phyloP scores from a whole-genome alignment of 1,140 invertebrate species.

The Schlechtendalia chinensis region DNA sequence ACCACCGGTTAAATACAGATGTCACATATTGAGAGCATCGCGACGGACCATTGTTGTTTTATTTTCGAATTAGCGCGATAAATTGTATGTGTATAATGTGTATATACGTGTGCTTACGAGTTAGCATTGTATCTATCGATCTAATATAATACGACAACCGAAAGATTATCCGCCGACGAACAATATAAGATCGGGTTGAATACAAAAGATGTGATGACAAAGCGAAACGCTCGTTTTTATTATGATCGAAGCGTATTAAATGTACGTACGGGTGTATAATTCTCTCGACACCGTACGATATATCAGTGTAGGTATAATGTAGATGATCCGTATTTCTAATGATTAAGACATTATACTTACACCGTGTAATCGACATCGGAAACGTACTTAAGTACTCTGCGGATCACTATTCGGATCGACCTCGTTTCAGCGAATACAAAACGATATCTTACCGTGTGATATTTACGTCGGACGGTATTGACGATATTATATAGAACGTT shows the following conservation, averaged over 20 bases:
- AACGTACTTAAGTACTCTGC: too few relatives aligned
- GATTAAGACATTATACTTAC: not conserved
- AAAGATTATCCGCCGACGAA: not conserved
- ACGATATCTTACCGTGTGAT: not conserved
- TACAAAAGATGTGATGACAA: not conserved
- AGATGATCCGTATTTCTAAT: not conserved
- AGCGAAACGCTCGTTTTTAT: not conserved
- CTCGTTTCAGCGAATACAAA: not conserved
- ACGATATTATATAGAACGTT: too few relatives aligned
- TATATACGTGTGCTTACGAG: not conserved
- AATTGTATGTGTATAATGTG: not conserved
- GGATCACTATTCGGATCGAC: not conserved
- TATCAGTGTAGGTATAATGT: not conserved
- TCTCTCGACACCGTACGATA: not conserved
- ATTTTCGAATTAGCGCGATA: not conserved
- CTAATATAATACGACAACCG: too few relatives aligned
- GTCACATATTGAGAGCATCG: too few relatives aligned
- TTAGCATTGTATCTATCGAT: not conserved
- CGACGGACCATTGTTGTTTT: slow-evolving; percentile 13
- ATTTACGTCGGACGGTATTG: too few relatives aligned
- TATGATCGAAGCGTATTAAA: not conserved
- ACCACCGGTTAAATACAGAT: not conserved
- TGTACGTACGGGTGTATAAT: not conserved
- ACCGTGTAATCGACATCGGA: not conserved
- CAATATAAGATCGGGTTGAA: not conserved